Evolutionary conservation across 2,797 vertebrate genomes (phyloP), one percentile per base, ranked within the genome.

Genomic region (Lagocephalus sceleratus): DNA sequence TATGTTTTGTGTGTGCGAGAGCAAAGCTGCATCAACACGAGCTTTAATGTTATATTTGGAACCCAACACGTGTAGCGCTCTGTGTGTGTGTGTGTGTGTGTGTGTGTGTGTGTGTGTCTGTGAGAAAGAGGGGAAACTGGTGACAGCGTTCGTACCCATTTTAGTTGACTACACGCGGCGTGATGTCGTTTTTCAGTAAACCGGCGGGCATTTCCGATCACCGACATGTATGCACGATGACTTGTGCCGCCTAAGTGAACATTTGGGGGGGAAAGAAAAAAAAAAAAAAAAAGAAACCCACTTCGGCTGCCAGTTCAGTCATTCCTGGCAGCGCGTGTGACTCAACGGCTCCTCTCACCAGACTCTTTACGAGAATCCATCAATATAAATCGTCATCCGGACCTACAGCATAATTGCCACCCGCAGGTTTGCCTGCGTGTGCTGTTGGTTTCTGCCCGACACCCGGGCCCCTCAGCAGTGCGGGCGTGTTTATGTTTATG

Each of bases 401-500:
- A 60, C 47, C 57, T 47, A 51, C 66, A 38, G 21, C 68, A 65
- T 73, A 73, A 83, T 76, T 71, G 53, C 55, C 68, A 83, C 75
- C 72, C 76, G 62, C 23, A 60, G 50, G 45, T 29, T 51, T 21
- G 1, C 21, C 9, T 62, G 19, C 46, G 19, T 53, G 25, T 54
- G 41, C 53, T 25, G 52, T 29, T 11, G 44, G 23, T 17, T 63
- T 51, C 26, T 55, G 52, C 54, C 54, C 42, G 47, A 62, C 58
- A 58, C 47, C 43, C 56, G 29, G 12, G 57, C 71, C 47, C 68
- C 57, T n/a, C 19, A 71, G 55, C 26, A 14, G 63, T 66, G 60
- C 71, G 68, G 74, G 73, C 81, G 78, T 86, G 74, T 85, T 85
- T 78, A 69, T 39, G 56, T 56, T 60, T 54, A 72, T 64, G 83